phyloP scores from a whole-genome alignment of 2,797 vertebrate species.

The Pantherophis alleghaniensis region DNA sequence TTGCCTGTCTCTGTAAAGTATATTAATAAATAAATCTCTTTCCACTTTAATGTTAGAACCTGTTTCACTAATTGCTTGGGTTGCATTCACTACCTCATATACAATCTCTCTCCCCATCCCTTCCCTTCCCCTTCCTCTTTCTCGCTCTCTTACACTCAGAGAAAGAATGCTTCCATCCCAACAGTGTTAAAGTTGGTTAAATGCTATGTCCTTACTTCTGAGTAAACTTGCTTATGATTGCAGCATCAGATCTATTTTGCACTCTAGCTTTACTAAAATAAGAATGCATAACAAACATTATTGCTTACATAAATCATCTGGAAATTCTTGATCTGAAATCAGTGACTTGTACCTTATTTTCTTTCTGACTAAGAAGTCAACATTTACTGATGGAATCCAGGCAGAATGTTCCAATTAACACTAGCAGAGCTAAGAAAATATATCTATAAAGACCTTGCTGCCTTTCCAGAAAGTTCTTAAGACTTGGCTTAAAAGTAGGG shows the following conservation, averaged over 20 bases:
- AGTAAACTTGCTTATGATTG: neutral
- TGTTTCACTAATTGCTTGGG: neutral
- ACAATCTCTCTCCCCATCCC: neutral
- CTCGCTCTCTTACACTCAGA: neutral
- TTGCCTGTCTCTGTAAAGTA: neutral
- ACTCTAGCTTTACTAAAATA: conserved; percentile 7
- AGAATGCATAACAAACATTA: conserved; percentile 12
- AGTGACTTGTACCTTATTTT: neutral
- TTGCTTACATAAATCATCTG: neutral
- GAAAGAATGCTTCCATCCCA: neutral
- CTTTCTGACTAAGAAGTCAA: neutral
- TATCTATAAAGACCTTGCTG: neutral
- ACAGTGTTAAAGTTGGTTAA: neutral
- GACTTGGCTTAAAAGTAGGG: neutral
- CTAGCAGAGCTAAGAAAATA: neutral
- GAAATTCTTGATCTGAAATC: neutral
- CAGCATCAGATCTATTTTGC: neutral
- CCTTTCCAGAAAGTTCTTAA: neutral
- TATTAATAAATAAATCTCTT: neutral
- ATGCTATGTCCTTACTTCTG: neutral
- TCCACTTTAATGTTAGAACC: neutral
- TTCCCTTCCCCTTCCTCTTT: neutral
- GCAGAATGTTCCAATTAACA: neutral
- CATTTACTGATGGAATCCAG: neutral
- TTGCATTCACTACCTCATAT: neutral